phyloP scores from a whole-genome alignment of 2,113 vertebrate species.

The Trichomycterus rosablanca region DNA sequence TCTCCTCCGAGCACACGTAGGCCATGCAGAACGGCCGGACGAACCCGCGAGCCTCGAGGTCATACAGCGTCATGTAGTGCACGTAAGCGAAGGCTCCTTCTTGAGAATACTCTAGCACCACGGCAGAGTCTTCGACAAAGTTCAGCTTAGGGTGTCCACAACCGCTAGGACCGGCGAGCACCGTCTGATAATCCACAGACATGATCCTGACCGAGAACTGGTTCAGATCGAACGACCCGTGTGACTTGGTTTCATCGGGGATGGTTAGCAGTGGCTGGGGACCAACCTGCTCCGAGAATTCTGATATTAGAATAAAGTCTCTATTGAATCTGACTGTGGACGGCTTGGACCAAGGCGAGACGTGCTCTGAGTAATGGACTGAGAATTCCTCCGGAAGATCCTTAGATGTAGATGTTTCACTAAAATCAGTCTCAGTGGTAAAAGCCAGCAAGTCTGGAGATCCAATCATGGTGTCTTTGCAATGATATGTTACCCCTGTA shows the following conservation, averaged over 20 bases:
- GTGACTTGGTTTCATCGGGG: slow-evolving; percentile 74
- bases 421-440: slow-evolving; percentile 77
- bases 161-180: slow-evolving; percentile 73
- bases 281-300: slow-evolving; percentile 94
- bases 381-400: slow-evolving; percentile 81
- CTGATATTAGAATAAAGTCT: slow-evolving; percentile 92
- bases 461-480: slow-evolving; percentile 81
- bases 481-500: background rate
- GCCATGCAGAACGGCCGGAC: slow-evolving; percentile 96
- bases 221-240: slow-evolving; percentile 88
- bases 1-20: slow-evolving; percentile 86
- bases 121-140: slow-evolving; percentile 90
- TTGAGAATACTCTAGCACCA: slow-evolving; percentile 88
- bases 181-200: slow-evolving; percentile 97
- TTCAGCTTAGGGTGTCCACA: slow-evolving; percentile 79
- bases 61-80: slow-evolving; percentile 89
- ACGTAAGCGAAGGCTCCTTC: slow-evolving; percentile 88
- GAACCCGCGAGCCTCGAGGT: slow-evolving; percentile 89
- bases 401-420: slow-evolving; percentile 53
- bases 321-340: slow-evolving; percentile 73
- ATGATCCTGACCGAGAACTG: slow-evolving; percentile 94
- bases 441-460: slow-evolving; percentile 93
- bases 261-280: slow-evolving; percentile 88
- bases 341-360: slow-evolving; percentile 78
- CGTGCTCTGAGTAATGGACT: slow-evolving; percentile 74